phyloP scores from a whole-genome alignment of 2,888 invertebrate species.

The Watsonalla cultraria region DNA sequence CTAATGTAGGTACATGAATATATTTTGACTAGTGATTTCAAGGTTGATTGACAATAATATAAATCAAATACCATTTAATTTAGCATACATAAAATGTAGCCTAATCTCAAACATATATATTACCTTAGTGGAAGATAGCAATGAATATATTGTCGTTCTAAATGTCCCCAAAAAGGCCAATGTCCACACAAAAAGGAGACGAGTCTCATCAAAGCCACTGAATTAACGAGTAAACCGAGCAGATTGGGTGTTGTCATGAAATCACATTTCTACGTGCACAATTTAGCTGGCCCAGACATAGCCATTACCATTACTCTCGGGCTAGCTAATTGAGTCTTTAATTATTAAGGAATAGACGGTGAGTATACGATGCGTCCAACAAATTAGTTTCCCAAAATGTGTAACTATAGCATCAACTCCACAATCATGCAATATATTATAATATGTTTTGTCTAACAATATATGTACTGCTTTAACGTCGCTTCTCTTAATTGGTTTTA shows the following conservation, averaged over 20 bases:
- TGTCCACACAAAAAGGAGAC: neutral
- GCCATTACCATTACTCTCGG: conserved; percentile 25
- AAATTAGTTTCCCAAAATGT: conserved; percentile 24
- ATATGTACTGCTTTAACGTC: neutral
- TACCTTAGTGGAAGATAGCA: no score
- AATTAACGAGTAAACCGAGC: conserved; percentile 18
- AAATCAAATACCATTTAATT: no score
- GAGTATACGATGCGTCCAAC: conserved; percentile 19
- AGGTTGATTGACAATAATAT: no score
- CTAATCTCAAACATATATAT: no score
- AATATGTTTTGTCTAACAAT: neutral
- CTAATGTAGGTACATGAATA: no score
- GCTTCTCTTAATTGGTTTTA: conserved; percentile 4
- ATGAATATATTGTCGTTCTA: neutral
- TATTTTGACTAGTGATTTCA: no score
- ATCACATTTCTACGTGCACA: conserved; percentile 17
- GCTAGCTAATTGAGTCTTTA: conserved; percentile 43
- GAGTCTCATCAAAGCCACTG: neutral
- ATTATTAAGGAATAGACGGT: conserved; percentile 42
- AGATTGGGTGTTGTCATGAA: conserved; percentile 13
- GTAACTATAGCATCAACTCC: no score
- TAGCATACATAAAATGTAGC: no score
- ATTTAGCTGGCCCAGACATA: conserved; percentile 19
- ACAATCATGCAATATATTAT: no score
- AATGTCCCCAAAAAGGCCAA: no score